These are phyloP conservation scores for Heterotis niloticus DNA, from an alignment of 2,113 vertebrate genomes.

Conservation along the genomic window DNA sequence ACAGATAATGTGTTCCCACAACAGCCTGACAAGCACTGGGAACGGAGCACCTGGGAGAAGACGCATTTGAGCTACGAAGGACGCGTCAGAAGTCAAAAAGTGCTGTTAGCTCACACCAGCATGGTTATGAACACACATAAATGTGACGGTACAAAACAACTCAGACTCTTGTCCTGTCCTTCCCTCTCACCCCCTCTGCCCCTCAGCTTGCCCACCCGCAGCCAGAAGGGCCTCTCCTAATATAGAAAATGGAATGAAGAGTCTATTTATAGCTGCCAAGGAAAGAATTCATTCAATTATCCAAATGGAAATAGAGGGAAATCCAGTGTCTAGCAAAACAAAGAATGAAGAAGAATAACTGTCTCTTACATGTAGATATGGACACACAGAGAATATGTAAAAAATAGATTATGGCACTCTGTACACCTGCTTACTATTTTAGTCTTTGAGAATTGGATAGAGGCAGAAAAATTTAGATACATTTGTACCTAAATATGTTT, in stretches of 20 bases:
- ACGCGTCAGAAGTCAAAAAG: not conserved
- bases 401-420: no score
- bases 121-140: not conserved
- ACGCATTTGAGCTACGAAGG: not conserved
- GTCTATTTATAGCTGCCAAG: slow-evolving; percentile 44
- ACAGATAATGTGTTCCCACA: slow-evolving; percentile 13
- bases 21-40: not conserved
- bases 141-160: not conserved
- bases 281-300: slow-evolving; percentile 29
- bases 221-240: slow-evolving; percentile 35
- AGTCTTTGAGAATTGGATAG: no score
- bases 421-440: no score
- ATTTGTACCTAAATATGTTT: no score
- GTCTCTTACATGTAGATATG: not conserved
- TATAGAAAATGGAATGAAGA: slow-evolving; percentile 40
- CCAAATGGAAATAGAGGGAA: not conserved
- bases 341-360: not conserved
- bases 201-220: slow-evolving; percentile 9
- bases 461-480: no score
- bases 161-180: not conserved
- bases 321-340: not conserved
- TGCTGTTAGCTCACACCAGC: not conserved
- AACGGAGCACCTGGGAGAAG: slow-evolving; percentile 6
- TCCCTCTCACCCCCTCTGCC: not conserved
- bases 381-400: not conserved